Base-by-base conservation (phyloP, 2,797 vertebrate species). In the Spondyliosoma cantharus region DNA sequence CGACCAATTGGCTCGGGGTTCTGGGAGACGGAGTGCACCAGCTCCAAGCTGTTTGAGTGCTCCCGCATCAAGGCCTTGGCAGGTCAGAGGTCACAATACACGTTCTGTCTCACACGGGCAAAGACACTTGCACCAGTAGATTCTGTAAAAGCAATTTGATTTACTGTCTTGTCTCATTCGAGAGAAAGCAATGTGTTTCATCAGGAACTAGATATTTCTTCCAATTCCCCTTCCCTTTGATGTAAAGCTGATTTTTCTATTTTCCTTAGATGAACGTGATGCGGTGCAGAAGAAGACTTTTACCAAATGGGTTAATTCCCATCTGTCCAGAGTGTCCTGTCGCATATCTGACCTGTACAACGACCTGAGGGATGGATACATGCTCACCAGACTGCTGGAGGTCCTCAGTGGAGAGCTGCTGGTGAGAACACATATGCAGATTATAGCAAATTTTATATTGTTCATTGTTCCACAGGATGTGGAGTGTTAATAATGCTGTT, bases 221-320 rank as follows among this genome's bases (percentile, higher is more conserved):
- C 1, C 0, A 13, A 42, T 22, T 27, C 1, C 1, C 9, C 24
- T 42, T 65, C 12, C 20, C 14, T 14, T 19, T 2, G 6, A 22
- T 13, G 6, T 25, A 5, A 69, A 24, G 0, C 29, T 6, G 5
- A 14, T 50, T 64, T 48, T 17, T 45, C 45, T 2, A 0, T 76
- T 63, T 59, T 20, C 20, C 43, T 60, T 61, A 98, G 97, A 98
- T 53, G 97, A 98, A 79, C 91, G 97, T 11, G 97, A 98, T 43
- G 96, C 97, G 0, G 97, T 98, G 62, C 97, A 98, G 95, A 98
- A 98, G 93, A 98, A 98, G 81, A 98, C 97, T 20, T 98, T 98
- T 81, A 98, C 97, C 68, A 98, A 98, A 81, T 98, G 97, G 97
- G 96, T 98, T 37, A 98, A 97, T 87, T 95, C 97, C 8, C 97